Percentiles rank a stretch among this genome's conserved stretches.
phyloP scores from a whole-genome alignment of 2,113 vertebrate species.

The Myrmecophaga tridactyla region DNA sequence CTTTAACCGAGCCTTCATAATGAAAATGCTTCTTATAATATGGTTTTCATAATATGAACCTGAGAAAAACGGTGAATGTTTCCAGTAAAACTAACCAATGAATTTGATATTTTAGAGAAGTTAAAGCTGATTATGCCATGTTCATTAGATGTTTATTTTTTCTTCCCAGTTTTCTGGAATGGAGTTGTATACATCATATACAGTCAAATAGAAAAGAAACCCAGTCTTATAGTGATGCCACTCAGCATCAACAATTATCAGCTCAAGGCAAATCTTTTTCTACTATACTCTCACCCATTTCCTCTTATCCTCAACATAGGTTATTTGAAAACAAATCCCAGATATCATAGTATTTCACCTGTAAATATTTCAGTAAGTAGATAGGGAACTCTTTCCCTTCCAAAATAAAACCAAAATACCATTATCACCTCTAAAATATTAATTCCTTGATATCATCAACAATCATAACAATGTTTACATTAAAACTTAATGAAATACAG shows the following conservation, averaged over 20 bases:
- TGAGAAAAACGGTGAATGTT: conserved; percentile 22
- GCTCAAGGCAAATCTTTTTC: neutral
- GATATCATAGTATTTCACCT: neutral
- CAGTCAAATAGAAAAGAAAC: neutral
- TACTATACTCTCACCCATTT: neutral
- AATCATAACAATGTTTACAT: neutral
- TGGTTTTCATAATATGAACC: neutral
- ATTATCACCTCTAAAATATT: neutral
- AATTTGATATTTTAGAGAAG: neutral
- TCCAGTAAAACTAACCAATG: conserved; percentile 8
- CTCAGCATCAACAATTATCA: neutral
- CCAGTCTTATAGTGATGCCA: neutral
- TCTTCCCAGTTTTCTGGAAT: neutral
- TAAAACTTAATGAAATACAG: neutral
- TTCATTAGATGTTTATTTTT: neutral
- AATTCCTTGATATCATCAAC: neutral
- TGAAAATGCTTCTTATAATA: neutral
- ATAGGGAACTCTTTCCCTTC: neutral
- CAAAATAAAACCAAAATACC: neutral
- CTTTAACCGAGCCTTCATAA: neutral
- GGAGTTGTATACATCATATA: neutral
- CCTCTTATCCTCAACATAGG: neutral
- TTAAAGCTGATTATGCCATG: conserved; percentile 20
- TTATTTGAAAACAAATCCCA: neutral
- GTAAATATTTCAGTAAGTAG: neutral